These are phyloP conservation scores for Corydoras sp. DNA, from an alignment of 2,113 vertebrate genomes.

Conservation along the genomic window DNA sequence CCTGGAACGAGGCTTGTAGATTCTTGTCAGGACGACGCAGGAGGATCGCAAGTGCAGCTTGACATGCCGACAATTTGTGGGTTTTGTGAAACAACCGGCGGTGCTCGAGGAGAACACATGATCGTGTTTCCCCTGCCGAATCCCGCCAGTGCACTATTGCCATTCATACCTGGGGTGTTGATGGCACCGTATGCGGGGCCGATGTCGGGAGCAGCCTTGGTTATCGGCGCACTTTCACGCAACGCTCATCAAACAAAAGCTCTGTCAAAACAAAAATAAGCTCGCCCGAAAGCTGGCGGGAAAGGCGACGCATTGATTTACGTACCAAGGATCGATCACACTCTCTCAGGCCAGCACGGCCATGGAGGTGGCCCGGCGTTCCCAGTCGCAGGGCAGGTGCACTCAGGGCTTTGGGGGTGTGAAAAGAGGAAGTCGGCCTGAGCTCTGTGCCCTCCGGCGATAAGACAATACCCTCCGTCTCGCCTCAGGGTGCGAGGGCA, in stretches of 20 bases:
- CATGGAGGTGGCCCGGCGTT: conserved; percentile 46
- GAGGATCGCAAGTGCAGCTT: conserved; percentile 18
- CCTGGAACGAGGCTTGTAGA: conserved; percentile 18
- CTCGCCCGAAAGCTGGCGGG: no score
- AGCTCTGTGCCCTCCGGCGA: conserved; percentile 63
- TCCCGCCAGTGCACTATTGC: conserved; percentile 7
- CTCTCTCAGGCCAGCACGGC: conserved; percentile 37
- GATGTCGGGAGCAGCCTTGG: background rate
- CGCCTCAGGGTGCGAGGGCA: conserved; percentile 46
- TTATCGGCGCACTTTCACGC: no score
- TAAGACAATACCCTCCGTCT: conserved; percentile 44
- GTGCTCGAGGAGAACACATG: conserved; percentile 4
- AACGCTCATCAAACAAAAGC: no score
- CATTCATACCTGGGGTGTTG: conserved; percentile 2
- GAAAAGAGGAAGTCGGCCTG: conserved; percentile 62
- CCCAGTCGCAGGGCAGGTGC: no score
- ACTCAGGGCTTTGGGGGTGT: conserved; percentile 52
- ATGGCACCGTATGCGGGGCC: background rate
- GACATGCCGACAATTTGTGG: conserved; percentile 36
- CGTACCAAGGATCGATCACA: no score
- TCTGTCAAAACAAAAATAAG: background rate
- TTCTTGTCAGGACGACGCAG: conserved; percentile 12
- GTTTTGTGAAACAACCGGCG: conserved; percentile 20
- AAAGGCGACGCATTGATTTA: no score
- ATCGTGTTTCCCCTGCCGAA: conserved; percentile 1